Evolutionary conservation across 1,140 invertebrate genomes (phyloP).

Genomic region (Lordiphosa mommai): DNA sequence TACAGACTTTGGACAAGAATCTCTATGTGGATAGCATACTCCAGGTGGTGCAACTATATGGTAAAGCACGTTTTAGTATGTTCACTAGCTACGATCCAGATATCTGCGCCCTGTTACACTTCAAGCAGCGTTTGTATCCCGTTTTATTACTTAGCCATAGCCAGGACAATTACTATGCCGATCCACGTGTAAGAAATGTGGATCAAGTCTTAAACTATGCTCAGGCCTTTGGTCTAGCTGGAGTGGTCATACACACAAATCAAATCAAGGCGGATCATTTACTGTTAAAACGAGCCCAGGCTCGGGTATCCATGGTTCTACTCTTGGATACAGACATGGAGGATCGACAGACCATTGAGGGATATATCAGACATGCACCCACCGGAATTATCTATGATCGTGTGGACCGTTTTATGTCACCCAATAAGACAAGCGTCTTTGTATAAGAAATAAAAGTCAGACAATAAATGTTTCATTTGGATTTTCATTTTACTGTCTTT

Average conservation of each 20-base stretch:
- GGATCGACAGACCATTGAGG: constrained; percentile 89
- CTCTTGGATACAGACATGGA: constrained; percentile 98
- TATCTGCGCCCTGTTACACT: constrained; percentile 92
- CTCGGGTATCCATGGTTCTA: constrained; percentile 90
- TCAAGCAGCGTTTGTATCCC: constrained; percentile 97
- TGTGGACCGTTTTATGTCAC: constrained; percentile 84
- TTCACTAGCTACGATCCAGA: constrained; percentile 97
- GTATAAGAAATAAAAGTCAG: not conserved
- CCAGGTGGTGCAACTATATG: constrained; percentile 88
- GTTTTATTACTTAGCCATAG: constrained; percentile 96
- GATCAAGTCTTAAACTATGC: constrained; percentile 91
- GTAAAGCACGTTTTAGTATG: constrained; percentile 89
- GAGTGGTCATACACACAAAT: constrained; percentile 95
- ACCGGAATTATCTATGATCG: constrained; percentile 96
- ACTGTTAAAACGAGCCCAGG: constrained; percentile 86
- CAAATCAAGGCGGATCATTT: constrained; percentile 89
- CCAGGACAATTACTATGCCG: constrained; percentile 89
- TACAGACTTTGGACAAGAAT: constrained; percentile 94
- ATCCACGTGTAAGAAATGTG: constrained; percentile 89
- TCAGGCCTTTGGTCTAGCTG: constrained; percentile 88
- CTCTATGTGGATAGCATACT: constrained; percentile 90
- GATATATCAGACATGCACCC: constrained; percentile 90
- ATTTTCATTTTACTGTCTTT: no score
- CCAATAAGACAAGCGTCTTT: constrained; percentile 49
- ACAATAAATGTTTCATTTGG: no score